Percentiles rank a stretch among this genome's conserved stretches.
phyloP scores from a whole-genome alignment of 2,113 vertebrate genomes.

The Pomatorhinus ruficollis region DNA sequence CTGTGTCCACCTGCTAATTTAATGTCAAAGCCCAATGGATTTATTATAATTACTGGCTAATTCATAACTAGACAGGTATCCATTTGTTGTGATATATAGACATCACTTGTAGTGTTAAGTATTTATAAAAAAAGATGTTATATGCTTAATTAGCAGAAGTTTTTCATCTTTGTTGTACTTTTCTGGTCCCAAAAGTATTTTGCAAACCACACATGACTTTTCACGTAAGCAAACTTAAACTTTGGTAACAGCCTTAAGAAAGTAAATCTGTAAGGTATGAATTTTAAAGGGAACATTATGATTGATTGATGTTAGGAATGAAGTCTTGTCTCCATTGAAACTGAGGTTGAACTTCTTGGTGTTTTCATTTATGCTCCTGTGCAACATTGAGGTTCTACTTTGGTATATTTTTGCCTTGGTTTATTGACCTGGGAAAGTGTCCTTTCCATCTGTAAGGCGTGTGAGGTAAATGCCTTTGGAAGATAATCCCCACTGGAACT shows the following conservation, averaged over 20 bases:
- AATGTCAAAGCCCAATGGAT: background rate
- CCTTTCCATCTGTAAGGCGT: background rate
- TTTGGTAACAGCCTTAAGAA: background rate
- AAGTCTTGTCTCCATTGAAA: background rate
- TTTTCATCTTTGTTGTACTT: background rate
- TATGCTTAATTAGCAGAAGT: background rate
- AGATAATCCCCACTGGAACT: background rate
- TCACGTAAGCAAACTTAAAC: background rate
- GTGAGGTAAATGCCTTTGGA: background rate
- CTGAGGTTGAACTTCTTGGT: background rate
- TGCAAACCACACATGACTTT: background rate
- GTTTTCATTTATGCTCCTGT: background rate
- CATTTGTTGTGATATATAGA: background rate
- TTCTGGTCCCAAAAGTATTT: background rate
- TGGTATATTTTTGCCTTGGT: background rate
- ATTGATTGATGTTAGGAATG: background rate
- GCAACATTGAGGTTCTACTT: background rate
- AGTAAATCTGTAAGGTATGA: background rate
- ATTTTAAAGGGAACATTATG: background rate
- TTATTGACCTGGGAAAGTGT: background rate
- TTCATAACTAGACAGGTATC: background rate
- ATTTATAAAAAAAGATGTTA: background rate
- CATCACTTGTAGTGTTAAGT: background rate
- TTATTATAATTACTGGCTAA: background rate
- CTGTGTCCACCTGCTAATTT: background rate